These are phyloP conservation scores for Cerceris ruficornis DNA, from an alignment of 2,888 invertebrate genomes.

Conservation along the genomic window DNA sequence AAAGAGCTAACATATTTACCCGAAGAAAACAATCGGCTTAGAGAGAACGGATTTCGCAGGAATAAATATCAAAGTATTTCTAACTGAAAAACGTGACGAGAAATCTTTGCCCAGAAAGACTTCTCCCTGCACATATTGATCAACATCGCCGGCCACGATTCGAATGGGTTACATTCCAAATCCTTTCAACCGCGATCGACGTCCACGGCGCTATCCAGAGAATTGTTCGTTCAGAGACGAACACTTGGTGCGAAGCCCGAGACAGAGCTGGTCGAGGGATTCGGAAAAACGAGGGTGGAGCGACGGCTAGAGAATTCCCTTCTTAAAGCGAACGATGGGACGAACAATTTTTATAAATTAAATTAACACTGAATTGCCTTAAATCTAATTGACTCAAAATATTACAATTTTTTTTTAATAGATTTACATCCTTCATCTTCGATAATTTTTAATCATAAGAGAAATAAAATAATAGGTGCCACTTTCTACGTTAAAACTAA, in stretches of 20 bases:
- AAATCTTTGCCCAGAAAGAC: conserved; percentile 56
- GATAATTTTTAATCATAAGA: too few species aligned
- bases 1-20: too few species aligned
- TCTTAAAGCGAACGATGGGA: conserved; percentile 11
- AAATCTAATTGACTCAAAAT: too few species aligned
- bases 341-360: too few species aligned
- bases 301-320: conserved; percentile 35
- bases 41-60: conserved; percentile 36
- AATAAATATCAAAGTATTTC: conserved; percentile 59
- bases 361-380: too few species aligned
- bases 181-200: conserved; percentile 57
- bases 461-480: too few species aligned
- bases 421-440: too few species aligned
- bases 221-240: conserved; percentile 44
- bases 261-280: conserved; percentile 33
- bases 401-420: too few species aligned
- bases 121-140: conserved; percentile 64
- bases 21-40: conserved; percentile 36
- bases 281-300: conserved; percentile 25
- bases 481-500: too few species aligned
- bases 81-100: conserved; percentile 63
- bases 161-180: conserved; percentile 53
- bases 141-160: conserved; percentile 40
- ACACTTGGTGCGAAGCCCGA: conserved; percentile 8
- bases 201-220: conserved; percentile 35